Conservation (phyloP, 2,888 invertebrate species). For the Romanomermis culicivorax region DNA sequence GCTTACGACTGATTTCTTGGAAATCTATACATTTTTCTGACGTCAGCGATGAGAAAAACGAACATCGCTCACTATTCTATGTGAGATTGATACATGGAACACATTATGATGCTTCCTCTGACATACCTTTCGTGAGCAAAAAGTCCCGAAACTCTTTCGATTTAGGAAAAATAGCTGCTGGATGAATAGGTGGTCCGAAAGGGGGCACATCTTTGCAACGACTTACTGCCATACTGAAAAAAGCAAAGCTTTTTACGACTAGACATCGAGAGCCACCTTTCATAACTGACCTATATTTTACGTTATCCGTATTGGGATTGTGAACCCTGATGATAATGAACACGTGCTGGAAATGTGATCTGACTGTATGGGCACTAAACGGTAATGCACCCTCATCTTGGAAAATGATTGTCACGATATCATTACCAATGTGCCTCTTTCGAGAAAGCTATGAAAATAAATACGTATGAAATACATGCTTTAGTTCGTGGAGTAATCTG, state of each 20-base stretch:
- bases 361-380: constrained; percentile 75
- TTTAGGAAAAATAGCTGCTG: constrained; percentile 62
- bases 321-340: constrained; percentile 72
- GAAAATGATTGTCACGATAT: constrained; percentile 90
- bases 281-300: constrained; percentile 48
- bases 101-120: too few species aligned
- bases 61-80: too few species aligned
- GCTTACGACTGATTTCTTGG: too few species aligned
- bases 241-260: neutral
- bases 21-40: too few species aligned
- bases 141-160: constrained; percentile 80
- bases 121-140: constrained; percentile 56
- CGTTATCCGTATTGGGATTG: constrained; percentile 72
- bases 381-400: constrained; percentile 47
- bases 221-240: constrained; percentile 36
- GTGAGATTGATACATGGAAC: too few species aligned
- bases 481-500: too few species aligned
- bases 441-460: constrained; percentile 47
- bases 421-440: constrained; percentile 89
- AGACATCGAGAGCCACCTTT: neutral
- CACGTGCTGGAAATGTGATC: constrained; percentile 92
- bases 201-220: constrained; percentile 80
- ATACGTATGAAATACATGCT: neutral
- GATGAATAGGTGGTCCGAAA: constrained; percentile 81
- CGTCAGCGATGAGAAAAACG: too few species aligned